phyloP scores from a whole-genome alignment of 2,113 vertebrate species.

The Nestor notabilis region DNA sequence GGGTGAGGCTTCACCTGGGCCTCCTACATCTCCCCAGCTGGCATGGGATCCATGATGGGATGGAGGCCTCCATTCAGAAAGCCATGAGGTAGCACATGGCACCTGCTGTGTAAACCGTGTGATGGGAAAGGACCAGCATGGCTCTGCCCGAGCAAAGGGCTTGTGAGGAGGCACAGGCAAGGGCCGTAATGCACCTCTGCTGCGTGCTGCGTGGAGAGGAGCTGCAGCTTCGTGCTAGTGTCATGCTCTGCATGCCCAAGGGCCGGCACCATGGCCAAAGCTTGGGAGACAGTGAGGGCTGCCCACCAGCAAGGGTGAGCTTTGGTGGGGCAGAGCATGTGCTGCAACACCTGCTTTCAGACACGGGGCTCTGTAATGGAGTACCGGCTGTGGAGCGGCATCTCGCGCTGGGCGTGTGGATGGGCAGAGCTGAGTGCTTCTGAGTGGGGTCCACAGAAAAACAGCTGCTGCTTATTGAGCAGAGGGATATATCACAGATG shows the following conservation, averaged over 20 bases:
- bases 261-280: fast-evolving
- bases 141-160: fast-evolving
- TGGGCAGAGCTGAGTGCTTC: not conserved
- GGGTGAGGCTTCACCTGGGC: not conserved
- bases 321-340: fast-evolving
- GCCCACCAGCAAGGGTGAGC: fast-evolving
- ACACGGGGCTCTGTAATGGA: not conserved
- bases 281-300: not conserved
- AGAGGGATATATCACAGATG: not conserved
- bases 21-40: not conserved
- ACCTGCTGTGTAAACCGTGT: not conserved
- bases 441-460: not conserved
- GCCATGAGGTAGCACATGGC: no score
- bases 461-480: not conserved
- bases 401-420: fast-evolving
- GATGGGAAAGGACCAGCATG: not conserved
- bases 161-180: not conserved
- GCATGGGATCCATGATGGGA: fast-evolving
- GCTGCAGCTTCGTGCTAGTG: fast-evolving
- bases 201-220: fast-evolving
- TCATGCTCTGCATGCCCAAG: fast-evolving
- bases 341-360: not conserved
- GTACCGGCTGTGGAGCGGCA: fast-evolving
- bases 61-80: not conserved
- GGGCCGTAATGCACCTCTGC: fast-evolving